Base-by-base conservation (phyloP, 2,888 invertebrate genomes). In the Megastigmus dorsalis region DNA sequence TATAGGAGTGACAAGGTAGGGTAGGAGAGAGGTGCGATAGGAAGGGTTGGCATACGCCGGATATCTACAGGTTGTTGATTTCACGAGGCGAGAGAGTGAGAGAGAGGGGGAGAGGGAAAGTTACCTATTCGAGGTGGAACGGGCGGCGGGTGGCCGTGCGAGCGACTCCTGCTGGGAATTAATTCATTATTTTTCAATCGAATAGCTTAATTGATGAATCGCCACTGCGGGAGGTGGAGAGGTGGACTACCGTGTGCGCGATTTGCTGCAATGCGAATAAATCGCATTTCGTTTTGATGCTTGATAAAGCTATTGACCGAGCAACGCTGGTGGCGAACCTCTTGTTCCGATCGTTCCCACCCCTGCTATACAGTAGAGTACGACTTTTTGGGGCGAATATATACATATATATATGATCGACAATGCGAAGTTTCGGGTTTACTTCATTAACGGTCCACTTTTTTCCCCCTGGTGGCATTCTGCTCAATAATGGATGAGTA, bases 61-160 rank as follows among this genome's bases (percentile, higher is more conserved):
- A 78, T 78, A 80, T 83, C 84, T 83, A 85, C 84, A 84, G 83
- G 84, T 84, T 84, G 84, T 79, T 82, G 81, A 80, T 82, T 81
- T 77, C 76, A 74, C 67, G 72, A 72, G 63, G 76, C 63, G 79
- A 28, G 52, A n/a, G 36, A n/a, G n/a, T n/a, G 28, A 45, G 45
- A 18, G 33, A n/a, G n/a, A n/a, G n/a, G n/a, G n/a, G n/a, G n/a
- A n/a, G n/a, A n/a, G n/a, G n/a, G n/a, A n/a, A n/a, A n/a, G n/a
- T n/a, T n/a, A n/a, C n/a, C n/a, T n/a, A n/a, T n/a, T n/a, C n/a
- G n/a, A n/a, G n/a, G n/a, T n/a, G n/a, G n/a, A n/a, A n/a, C n/a
- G n/a, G n/a, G n/a, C n/a, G n/a, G n/a, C n/a, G n/a, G n/a, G n/a
- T n/a, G n/a, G n/a, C n/a, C n/a, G n/a, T n/a, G n/a, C 30, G 10